Base-by-base conservation (phyloP, 2,888 invertebrate genomes). In the Agrochola macilenta region DNA sequence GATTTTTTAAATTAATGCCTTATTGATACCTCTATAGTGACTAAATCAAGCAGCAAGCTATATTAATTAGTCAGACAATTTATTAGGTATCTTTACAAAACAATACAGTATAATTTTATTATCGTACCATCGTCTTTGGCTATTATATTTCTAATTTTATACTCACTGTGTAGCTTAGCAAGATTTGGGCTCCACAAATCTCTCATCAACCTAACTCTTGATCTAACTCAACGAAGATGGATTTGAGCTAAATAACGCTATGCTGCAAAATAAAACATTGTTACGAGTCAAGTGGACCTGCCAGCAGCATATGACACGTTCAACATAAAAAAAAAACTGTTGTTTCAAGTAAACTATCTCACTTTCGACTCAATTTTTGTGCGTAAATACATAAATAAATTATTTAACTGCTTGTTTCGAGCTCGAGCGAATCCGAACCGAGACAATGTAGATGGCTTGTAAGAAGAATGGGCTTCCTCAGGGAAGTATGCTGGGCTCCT, bases 1-100 rank as follows among this genome's bases (percentile, higher is more conserved):
- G 85, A 87, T 89, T 89, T 85, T 77, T 71, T 54, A 1, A 74
- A 77, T 69, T 69, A 73, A 61, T 68, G 54, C 61, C 43, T 78
- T 73, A 76, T 68, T 57, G 20, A 39, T 69, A 52, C 52, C 2
- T 43, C 52, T 14, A 60, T 79, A 75, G 43, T 79, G 83, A 78
- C 52, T 70, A 66, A 82, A 82, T 17, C 26, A 72, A 68, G 52
- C 63, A 78, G 30, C 39, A 77, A 54, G 52, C 26, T 46, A 9
- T 52, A 43, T 30, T 46, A 54, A 71, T 69, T 61, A 72, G 63
- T 76, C 58, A 69, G 54, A 69, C 78, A 60, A 46, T 39, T 52
- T 7, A 49, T 72, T 69, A 35, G 35, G 35, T 35, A 81, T 77
- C 64, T 69, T 23, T 39, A 39, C n/a, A 63, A 70, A 76, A 70